A percentile compares a stretch with the other conserved stretches of the same genome.
These are phyloP conservation scores for Melinaea marsaeus DNA, from an alignment of 2,888 invertebrate species.

Conservation along the genomic window DNA sequence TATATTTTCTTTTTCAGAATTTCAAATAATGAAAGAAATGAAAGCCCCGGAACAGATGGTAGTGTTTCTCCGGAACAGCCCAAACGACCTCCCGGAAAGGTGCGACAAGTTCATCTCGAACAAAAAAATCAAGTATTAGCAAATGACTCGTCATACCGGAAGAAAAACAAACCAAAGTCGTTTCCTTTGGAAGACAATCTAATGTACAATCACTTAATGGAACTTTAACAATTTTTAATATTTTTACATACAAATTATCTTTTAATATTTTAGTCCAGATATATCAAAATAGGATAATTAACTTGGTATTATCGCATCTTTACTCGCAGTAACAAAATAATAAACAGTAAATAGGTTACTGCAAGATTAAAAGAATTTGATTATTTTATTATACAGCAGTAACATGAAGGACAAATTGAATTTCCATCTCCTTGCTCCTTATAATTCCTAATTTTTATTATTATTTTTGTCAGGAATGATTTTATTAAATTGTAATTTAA, in stretches of 20 bases:
- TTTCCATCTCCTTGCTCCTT: neutral
- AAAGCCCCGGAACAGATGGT: constrained; percentile 66
- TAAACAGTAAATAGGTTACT: neutral
- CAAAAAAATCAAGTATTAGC: constrained; percentile 80
- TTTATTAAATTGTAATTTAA: too few relatives aligned
- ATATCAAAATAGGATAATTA: neutral
- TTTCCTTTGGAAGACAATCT: constrained; percentile 68
- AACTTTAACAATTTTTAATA: too few relatives aligned
- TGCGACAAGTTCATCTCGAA: constrained; percentile 49
- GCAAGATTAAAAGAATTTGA: neutral
- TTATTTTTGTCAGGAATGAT: too few relatives aligned
- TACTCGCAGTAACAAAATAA: neutral
- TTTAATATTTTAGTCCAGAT: too few relatives aligned
- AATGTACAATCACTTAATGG: constrained; percentile 41
- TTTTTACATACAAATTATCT: too few relatives aligned
- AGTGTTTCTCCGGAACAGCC: constrained; percentile 70
- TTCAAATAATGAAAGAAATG: constrained; percentile 71
- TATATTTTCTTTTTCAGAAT: constrained; percentile 55
- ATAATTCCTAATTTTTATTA: neutral
- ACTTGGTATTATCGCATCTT: neutral
- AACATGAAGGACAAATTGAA: neutral
- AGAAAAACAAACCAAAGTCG: constrained; percentile 65
- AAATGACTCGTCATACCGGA: constrained; percentile 72
- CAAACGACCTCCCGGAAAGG: constrained; percentile 66
- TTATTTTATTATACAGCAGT: neutral